These are phyloP conservation scores for Corapipo altera DNA, from an alignment of 2,113 vertebrate genomes.

Conservation along the genomic window DNA sequence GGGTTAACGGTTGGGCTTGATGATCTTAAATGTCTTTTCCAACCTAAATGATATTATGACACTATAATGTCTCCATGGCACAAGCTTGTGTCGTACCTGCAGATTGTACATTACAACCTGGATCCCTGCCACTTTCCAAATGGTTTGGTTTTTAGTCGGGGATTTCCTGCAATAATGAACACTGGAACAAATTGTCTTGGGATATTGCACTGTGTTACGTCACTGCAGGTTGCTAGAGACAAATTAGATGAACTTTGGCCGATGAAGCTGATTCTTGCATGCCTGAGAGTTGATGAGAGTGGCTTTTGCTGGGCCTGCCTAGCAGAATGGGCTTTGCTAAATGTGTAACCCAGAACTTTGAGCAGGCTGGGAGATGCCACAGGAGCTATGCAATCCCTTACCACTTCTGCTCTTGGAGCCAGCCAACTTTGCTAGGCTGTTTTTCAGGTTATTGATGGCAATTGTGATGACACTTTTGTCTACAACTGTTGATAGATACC, in stretches of 20 bases:
- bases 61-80: accelerated
- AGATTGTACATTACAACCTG: accelerated
- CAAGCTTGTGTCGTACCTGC: too few species aligned
- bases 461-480: accelerated
- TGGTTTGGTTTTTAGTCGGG: accelerated
- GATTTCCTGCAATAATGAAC: not conserved
- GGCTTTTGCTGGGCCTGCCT: not conserved
- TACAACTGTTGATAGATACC: accelerated
- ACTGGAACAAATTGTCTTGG: not conserved
- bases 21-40: not conserved
- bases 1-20: not conserved
- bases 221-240: not conserved
- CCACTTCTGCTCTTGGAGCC: not conserved
- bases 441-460: accelerated
- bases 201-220: accelerated
- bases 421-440: not conserved
- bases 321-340: accelerated
- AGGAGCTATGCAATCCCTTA: not conserved
- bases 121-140: not conserved
- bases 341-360: accelerated
- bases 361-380: too few species aligned
- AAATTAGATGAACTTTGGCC: not conserved
- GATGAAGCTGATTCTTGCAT: accelerated
- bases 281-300: not conserved
- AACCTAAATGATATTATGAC: not conserved